phyloP scores from a whole-genome alignment of 2,888 invertebrate genomes.

The Eurytoma californica region DNA sequence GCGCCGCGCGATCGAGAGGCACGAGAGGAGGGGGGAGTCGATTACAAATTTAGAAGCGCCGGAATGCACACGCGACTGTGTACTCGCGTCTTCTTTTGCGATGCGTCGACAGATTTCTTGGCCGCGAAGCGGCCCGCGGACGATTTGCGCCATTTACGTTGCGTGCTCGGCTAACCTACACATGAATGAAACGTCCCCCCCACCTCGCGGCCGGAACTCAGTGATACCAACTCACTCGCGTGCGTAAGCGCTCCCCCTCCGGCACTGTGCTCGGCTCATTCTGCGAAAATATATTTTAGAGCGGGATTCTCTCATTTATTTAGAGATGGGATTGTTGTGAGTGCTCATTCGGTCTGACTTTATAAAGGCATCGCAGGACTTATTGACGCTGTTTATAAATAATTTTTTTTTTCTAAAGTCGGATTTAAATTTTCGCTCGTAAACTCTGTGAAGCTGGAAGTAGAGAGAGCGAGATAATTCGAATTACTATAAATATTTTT shows the following conservation, averaged over 20 bases:
- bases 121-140: conserved; percentile 1
- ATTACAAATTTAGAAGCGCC: conserved; percentile 47
- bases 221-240: neutral
- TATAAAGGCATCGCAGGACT: neutral
- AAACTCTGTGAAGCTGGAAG: too few relatives aligned
- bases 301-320: neutral
- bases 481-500: too few relatives aligned
- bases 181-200: conserved; percentile 36
- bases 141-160: conserved; percentile 34
- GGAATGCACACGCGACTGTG: conserved; percentile 19
- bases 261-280: neutral
- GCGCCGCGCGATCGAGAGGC: neutral
- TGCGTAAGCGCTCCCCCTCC: neutral
- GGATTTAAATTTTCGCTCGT: too few relatives aligned
- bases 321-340: neutral
- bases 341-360: neutral
- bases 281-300: conserved; percentile 9
- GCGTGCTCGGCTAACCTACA: conserved; percentile 5
- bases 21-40: neutral
- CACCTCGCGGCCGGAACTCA: neutral
- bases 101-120: conserved; percentile 41
- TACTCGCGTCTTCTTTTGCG: neutral
- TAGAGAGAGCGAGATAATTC: too few relatives aligned
- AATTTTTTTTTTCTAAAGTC: too few relatives aligned
- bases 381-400: neutral